Evolutionary conservation across 2,797 vertebrate genomes (phyloP), one percentile per base, ranked within the genome.

Genomic region (Sphaeramia orbicularis): DNA sequence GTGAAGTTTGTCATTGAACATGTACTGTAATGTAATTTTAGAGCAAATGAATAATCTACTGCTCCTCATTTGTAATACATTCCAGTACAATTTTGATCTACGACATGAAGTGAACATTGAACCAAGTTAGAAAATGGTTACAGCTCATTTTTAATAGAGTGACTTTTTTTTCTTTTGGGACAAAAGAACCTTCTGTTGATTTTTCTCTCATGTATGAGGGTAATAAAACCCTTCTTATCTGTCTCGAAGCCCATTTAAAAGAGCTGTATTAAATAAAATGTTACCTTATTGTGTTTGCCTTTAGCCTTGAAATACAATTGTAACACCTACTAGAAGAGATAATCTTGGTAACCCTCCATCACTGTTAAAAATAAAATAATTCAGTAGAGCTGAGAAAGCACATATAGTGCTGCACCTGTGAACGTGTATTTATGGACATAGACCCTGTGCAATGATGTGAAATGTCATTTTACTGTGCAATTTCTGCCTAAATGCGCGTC

Each of bases 391-490:
- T 85, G 68, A 83, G 67, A 76, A 40, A 54, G 79, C 76, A 87
- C 62, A 76, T 69, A 56, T 13, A 60, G 71, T n/a, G 8, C 65
- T 83, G 68, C 85, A 90, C 81, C 78, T 87, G 74, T 86, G 82
- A 84, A 83, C 7, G 30, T 80, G 84, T 80, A 84, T 87, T 89
- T 85, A 86, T 82, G 78, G 59, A 72, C 78, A 80, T 79, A 73
- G 70, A 87, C 57, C 74, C 47, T 66, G 83, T 81, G 83, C 84
- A 83, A 59, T 85, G 81, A 88, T 85, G 85, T 86, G 84, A 89
- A 74, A 90, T 89, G 74, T 76, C 68, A 88, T 89, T 84, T 76
- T 52, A 56, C 71, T 71, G 53, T 75, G 85, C 84, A 85, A 56
- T 86, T 84, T 71, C 60, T 80, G 60, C 74, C 72, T 87, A 85